Evolutionary conservation across 2,113 vertebrate genomes (phyloP).

Genomic region (Hirundichthys speculiger): DNA sequence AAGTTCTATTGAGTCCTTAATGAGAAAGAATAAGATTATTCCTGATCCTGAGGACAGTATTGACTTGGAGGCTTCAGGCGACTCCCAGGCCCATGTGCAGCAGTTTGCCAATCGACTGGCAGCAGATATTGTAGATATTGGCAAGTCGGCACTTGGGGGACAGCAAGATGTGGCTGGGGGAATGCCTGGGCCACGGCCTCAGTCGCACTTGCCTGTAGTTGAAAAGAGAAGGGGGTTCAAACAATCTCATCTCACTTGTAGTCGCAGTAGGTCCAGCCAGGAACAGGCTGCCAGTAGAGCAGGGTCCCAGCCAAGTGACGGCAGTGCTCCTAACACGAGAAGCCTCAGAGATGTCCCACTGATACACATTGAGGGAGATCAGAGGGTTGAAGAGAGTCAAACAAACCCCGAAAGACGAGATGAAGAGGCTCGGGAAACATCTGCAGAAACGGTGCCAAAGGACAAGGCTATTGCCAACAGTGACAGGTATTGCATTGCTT

Average conservation of each 20-base stretch:
- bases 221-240: conserved; percentile 75
- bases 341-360: conserved; percentile 90
- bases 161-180: conserved; percentile 79
- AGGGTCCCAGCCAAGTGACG: conserved; percentile 33
- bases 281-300: conserved; percentile 55
- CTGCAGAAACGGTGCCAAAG: conserved; percentile 54
- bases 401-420: conserved; percentile 49
- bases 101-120: conserved; percentile 83
- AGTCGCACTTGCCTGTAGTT: conserved; percentile 57
- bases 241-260: conserved; percentile 64
- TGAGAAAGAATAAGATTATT: conserved; percentile 98
- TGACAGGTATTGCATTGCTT: conserved; percentile 77
- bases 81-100: conserved; percentile 82
- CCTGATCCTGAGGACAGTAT: conserved; percentile 77
- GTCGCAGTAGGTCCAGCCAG: conserved; percentile 56
- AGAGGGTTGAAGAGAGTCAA: conserved; percentile 80
- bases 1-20: conserved; percentile 94
- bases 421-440: conserved; percentile 57
- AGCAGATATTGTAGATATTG: conserved; percentile 84
- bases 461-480: conserved; percentile 51
- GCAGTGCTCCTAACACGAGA: conserved; percentile 28
- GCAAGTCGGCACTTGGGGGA: conserved; percentile 77
- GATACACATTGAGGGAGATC: conserved; percentile 95
- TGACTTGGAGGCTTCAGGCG: conserved; percentile 74
- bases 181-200: conserved; percentile 51